Conservation (phyloP, 2,113 vertebrate genomes). For the Centrocercus urophasianus region DNA sequence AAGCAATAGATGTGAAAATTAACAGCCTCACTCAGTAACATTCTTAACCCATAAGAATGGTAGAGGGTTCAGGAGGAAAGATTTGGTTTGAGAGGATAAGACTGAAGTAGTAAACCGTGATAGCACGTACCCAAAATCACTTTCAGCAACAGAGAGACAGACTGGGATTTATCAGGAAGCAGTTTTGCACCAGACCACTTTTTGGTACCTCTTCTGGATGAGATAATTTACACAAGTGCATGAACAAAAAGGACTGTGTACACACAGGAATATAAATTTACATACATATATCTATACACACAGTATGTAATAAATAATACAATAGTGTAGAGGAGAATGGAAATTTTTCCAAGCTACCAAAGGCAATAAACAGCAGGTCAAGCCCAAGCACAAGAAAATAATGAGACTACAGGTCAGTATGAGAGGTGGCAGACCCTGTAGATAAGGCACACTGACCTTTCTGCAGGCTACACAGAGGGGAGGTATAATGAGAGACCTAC, state of each 20-base stretch:
- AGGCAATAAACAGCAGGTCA: neutral
- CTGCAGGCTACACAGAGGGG: neutral
- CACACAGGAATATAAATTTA: neutral
- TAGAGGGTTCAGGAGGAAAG: neutral
- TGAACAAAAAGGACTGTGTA: neutral
- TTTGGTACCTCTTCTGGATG: neutral
- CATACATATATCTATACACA: neutral
- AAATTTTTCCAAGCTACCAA: neutral
- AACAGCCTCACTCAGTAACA: neutral
- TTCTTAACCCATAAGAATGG: neutral
- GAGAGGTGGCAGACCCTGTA: neutral
- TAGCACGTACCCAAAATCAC: neutral
- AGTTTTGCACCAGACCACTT: neutral
- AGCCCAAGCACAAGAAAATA: neutral
- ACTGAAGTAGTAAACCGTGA: neutral
- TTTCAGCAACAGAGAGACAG: neutral
- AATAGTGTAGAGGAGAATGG: neutral
- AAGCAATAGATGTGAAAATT: neutral
- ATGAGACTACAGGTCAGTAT: neutral
- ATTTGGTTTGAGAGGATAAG: neutral
- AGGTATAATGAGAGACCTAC: neutral
- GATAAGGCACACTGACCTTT: neutral
- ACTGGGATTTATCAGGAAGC: neutral
- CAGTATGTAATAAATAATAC: neutral
- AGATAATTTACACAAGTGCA: neutral